phyloP scores from a whole-genome alignment of 2,888 invertebrate genomes.

The Argyresthia albistria region DNA sequence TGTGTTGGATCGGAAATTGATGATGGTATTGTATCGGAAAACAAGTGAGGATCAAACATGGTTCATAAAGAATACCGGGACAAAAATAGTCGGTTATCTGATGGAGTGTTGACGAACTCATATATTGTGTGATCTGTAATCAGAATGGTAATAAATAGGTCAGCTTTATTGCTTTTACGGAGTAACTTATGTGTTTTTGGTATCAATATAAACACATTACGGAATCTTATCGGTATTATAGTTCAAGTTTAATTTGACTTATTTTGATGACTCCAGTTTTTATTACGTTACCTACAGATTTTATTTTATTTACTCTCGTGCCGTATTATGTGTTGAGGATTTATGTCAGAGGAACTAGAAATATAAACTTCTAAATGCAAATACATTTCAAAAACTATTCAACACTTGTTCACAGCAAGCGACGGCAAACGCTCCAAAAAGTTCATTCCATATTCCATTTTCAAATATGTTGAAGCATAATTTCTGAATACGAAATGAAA shows the following conservation, averaged over 20 bases:
- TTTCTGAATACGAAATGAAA: slow-evolving; percentile 53
- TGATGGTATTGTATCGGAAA: not conserved
- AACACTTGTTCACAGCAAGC: slow-evolving; percentile 24
- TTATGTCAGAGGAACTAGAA: no score
- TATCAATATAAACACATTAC: slow-evolving; percentile 11
- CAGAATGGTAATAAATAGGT: slow-evolving; percentile 51
- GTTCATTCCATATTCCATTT: slow-evolving; percentile 35
- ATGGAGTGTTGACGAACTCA: slow-evolving; percentile 49
- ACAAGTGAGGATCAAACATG: not conserved
- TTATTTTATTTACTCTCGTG: no score
- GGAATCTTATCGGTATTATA: not conserved
- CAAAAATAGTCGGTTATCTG: not conserved
- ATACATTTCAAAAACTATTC: slow-evolving; percentile 28
- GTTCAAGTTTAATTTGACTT: no score
- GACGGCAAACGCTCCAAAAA: slow-evolving; percentile 22
- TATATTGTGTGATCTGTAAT: slow-evolving; percentile 12
- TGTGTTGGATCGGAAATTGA: slow-evolving; percentile 16
- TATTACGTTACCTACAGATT: no score
- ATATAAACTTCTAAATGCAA: slow-evolving; percentile 22
- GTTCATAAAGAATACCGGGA: not conserved
- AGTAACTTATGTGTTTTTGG: slow-evolving; percentile 39
- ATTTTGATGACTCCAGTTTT: no score
- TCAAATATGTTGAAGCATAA: slow-evolving; percentile 41
- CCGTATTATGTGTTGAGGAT: no score
- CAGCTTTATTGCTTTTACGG: slow-evolving; percentile 46